These are phyloP conservation scores for Ctenoplectra terminalis DNA, from an alignment of 1,140 invertebrate genomes.

Conservation along the genomic window DNA sequence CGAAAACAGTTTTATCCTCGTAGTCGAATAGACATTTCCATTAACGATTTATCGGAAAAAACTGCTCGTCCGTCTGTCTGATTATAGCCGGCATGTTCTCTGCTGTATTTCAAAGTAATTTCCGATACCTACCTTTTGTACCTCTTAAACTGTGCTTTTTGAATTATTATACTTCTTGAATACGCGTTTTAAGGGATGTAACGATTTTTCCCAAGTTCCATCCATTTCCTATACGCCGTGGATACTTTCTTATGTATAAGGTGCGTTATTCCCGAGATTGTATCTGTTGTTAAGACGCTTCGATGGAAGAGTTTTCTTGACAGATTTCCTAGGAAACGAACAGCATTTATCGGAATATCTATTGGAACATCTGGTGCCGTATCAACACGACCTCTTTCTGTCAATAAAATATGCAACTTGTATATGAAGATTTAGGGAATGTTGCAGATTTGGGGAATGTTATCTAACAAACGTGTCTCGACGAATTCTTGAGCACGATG, in stretches of 20 bases:
- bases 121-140: no score
- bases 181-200: not conserved
- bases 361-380: constrained; percentile 52
- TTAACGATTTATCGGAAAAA: no score
- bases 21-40: no score
- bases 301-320: constrained; percentile 53
- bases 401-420: constrained; percentile 49
- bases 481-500: not conserved
- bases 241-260: not conserved
- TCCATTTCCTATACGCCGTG: not conserved
- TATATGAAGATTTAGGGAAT: no score
- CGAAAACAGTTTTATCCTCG: no score
- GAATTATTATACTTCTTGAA: not conserved
- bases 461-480: constrained; percentile 9
- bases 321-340: constrained; percentile 53
- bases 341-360: constrained; percentile 62
- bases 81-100: no score
- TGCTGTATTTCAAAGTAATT: no score
- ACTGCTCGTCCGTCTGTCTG: no score
- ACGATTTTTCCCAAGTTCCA: not conserved
- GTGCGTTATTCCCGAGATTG: constrained; percentile 18
- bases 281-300: constrained; percentile 34
- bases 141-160: no score
- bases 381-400: constrained; percentile 67
- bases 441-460: constrained; percentile 19